A percentile compares a stretch with the other conserved stretches of the same genome.
phyloP scores from a whole-genome alignment of 2,888 invertebrate species.

The Fragum whitleyi region DNA sequence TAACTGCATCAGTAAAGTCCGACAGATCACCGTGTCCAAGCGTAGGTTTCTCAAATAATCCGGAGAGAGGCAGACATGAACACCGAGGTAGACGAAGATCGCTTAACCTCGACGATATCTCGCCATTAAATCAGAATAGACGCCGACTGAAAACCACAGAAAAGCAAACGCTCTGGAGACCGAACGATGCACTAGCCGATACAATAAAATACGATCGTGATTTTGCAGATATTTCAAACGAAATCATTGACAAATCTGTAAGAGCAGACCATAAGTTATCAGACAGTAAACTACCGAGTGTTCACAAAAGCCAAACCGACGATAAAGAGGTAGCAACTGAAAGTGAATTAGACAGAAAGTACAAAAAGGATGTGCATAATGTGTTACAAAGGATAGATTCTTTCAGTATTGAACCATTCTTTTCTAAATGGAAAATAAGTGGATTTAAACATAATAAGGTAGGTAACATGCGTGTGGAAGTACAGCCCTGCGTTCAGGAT shows the following conservation, averaged over 20 bases:
- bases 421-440: slow-evolving; percentile 50
- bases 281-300: not conserved
- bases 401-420: slow-evolving; percentile 29
- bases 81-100: not conserved
- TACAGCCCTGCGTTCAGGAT: too few species aligned
- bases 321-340: not conserved
- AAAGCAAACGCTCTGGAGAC: not conserved
- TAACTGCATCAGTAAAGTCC: not conserved
- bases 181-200: not conserved
- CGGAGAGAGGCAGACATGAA: not conserved
- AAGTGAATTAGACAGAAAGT: slow-evolving; percentile 6
- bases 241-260: too few species aligned
- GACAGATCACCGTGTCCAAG: not conserved
- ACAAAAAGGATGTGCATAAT: not conserved
- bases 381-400: slow-evolving; percentile 8
- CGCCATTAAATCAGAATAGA: not conserved
- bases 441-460: slow-evolving; percentile 50
- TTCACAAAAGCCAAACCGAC: not conserved
- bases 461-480: not conserved
- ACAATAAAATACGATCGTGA: not conserved
- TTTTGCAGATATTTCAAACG: not conserved
- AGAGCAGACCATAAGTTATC: not conserved
- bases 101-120: not conserved
- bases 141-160: not conserved
- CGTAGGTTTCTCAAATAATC: not conserved